Evolutionary conservation across 2,113 vertebrate species (phyloP).

Genomic region (Circaetus cinerascens): DNA sequence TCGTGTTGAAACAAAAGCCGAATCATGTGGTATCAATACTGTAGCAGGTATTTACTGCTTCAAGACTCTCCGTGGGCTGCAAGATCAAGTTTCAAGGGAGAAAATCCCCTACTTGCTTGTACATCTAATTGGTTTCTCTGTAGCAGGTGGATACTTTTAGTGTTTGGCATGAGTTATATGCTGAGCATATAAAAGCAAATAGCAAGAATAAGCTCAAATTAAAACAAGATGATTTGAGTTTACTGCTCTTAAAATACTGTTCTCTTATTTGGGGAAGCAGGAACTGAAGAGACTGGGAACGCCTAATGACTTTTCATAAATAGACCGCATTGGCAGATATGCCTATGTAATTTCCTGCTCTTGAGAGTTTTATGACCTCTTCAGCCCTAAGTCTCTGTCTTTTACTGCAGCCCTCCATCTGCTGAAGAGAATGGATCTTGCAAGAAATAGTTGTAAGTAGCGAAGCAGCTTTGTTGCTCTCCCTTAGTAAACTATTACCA

Average conservation of each 20-base stretch:
- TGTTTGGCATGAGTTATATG: neutral
- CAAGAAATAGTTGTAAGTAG: neutral
- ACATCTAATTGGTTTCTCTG: neutral
- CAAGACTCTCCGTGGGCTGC: neutral
- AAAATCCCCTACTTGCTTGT: neutral
- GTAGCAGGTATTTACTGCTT: neutral
- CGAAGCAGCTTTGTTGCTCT: neutral
- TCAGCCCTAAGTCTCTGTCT: neutral
- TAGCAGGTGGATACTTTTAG: slow-evolving; percentile 3
- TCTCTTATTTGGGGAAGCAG: neutral
- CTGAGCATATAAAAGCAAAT: neutral
- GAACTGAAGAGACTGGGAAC: neutral
- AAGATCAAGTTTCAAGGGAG: neutral
- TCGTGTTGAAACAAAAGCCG: neutral
- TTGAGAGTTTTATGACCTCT: slow-evolving; percentile 47
- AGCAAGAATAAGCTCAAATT: slow-evolving; percentile 13
- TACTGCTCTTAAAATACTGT: neutral
- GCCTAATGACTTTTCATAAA: slow-evolving; percentile 36
- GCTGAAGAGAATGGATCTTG: slow-evolving; percentile 10
- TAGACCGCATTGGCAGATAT: neutral
- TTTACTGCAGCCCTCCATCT: slow-evolving; percentile 29
- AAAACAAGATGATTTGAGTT: neutral
- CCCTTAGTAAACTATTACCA: neutral
- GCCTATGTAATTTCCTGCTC: slow-evolving; percentile 45
- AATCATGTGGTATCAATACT: neutral